Conservation (phyloP, 2,888 invertebrate genomes). For the Mayetiola destructor region DNA sequence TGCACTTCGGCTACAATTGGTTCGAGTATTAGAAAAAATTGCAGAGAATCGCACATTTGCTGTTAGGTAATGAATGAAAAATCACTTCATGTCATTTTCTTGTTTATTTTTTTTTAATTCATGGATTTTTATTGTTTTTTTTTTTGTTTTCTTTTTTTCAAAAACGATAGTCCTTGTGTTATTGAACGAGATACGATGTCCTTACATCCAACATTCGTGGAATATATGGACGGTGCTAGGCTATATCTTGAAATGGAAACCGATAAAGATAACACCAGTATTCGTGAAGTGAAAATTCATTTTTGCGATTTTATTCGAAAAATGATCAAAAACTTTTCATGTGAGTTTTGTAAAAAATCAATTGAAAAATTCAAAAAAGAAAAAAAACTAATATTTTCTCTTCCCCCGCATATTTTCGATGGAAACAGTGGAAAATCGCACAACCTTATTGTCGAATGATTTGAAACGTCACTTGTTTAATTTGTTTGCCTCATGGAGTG, state of each 20-base stretch:
- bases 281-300: conserved; percentile 79
- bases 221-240: conserved; percentile 72
- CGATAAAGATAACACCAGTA: conserved; percentile 78
- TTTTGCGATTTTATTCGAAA: conserved; percentile 90
- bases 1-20: conserved; percentile 78
- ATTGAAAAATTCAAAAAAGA: background rate
- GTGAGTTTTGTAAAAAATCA: conserved; percentile 42
- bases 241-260: conserved; percentile 83
- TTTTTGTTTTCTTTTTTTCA: too few relatives aligned
- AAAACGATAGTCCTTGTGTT: conserved; percentile 68
- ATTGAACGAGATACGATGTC: conserved; percentile 70
- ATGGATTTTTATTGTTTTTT: too few relatives aligned
- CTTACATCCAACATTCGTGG: conserved; percentile 74
- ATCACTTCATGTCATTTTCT: background rate
- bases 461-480: conserved; percentile 75
- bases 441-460: conserved; percentile 73
- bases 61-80: conserved; percentile 39
- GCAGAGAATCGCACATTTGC: conserved; percentile 85
- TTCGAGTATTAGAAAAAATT: conserved; percentile 79
- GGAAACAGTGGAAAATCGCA: conserved; percentile 68
- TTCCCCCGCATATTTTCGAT: too few relatives aligned
- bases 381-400: background rate
- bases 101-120: too few relatives aligned
- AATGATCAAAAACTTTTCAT: conserved; percentile 82
- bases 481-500: conserved; percentile 89